A percentile compares a stretch with the other conserved stretches of the same genome.
These are phyloP conservation scores for Hyposoter dolosus DNA, from an alignment of 2,888 invertebrate species.

Conservation along the genomic window DNA sequence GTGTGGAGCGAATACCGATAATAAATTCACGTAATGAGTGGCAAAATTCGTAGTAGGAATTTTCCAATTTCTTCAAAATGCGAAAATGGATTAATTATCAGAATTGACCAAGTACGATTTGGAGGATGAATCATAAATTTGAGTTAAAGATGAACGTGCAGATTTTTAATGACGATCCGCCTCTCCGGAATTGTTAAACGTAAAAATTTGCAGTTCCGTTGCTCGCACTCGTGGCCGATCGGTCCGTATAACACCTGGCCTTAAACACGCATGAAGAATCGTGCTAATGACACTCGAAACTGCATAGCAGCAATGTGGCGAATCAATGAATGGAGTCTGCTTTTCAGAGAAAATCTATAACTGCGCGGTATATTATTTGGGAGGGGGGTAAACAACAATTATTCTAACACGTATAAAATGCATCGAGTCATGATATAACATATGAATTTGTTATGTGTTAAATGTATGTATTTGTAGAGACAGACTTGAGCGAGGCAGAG, in stretches of 20 bases:
- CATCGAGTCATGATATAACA: constrained; percentile 7
- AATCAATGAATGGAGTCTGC: not conserved
- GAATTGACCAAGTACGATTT: not conserved
- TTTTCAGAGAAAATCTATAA: not conserved
- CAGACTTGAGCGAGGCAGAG: constrained; percentile 81
- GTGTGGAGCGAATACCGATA: not conserved
- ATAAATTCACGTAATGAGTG: not conserved
- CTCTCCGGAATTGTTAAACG: no score
- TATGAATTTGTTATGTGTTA: constrained; percentile 60
- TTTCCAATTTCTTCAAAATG: not conserved
- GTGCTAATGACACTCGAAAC: not conserved
- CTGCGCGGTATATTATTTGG: not conserved
- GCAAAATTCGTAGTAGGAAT: not conserved
- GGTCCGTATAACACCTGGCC: no score
- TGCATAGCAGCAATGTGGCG: not conserved
- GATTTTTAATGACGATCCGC: not conserved
- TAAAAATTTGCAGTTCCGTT: no score
- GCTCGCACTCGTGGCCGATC: no score
- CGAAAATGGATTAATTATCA: not conserved
- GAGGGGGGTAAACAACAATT: not conserved
- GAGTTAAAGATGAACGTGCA: not conserved
- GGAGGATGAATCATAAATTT: not conserved
- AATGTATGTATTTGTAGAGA: constrained; percentile 70
- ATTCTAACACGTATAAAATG: not conserved
- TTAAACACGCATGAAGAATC: not conserved